Conservation (phyloP, 2,113 vertebrate genomes). For the Sebastes schlegelii region DNA sequence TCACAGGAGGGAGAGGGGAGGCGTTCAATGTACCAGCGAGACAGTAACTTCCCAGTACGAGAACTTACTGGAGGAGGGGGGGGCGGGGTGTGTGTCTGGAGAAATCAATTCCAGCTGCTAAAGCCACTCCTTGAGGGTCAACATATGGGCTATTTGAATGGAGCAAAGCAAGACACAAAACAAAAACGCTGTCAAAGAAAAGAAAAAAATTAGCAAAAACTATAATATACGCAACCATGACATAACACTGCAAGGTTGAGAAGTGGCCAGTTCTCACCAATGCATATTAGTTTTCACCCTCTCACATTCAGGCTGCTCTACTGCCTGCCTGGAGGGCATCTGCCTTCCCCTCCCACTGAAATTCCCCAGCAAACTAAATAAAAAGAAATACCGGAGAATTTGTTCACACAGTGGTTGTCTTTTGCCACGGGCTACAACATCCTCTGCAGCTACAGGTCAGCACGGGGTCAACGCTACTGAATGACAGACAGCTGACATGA, state of each 20-base stretch:
- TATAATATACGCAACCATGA: neutral
- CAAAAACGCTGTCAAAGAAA: slow-evolving; percentile 19
- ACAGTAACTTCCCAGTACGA: slow-evolving; percentile 59
- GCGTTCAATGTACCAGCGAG: slow-evolving; percentile 44
- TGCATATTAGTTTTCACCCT: neutral
- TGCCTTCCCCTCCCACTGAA: slow-evolving; percentile 49
- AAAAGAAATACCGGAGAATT: slow-evolving; percentile 59
- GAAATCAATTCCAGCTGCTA: slow-evolving; percentile 69
- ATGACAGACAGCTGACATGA: slow-evolving; percentile 58
- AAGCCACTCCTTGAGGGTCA: slow-evolving; percentile 45
- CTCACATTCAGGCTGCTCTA: slow-evolving; percentile 26
- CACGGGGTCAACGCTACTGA: slow-evolving; percentile 46
- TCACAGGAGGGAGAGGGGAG: slow-evolving; percentile 65
- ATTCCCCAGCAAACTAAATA: slow-evolving; percentile 62
- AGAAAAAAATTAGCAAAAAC: slow-evolving; percentile 6
- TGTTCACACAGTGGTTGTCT: slow-evolving; percentile 57
- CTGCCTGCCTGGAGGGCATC: slow-evolving; percentile 53
- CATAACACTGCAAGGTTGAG: slow-evolving; percentile 11
- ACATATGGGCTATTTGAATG: slow-evolving; percentile 37
- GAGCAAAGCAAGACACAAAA: slow-evolving; percentile 24
- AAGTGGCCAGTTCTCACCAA: slow-evolving; percentile 9
- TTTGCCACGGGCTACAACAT: slow-evolving; percentile 46
- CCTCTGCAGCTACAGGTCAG: slow-evolving; percentile 64
- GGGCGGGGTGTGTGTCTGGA: slow-evolving; percentile 31
- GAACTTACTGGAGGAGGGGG: slow-evolving; percentile 40